Percentiles rank a stretch among this genome's conserved stretches.
Conservation (phyloP, 2,113 vertebrate genomes). For the Lepidothrix coronata region DNA sequence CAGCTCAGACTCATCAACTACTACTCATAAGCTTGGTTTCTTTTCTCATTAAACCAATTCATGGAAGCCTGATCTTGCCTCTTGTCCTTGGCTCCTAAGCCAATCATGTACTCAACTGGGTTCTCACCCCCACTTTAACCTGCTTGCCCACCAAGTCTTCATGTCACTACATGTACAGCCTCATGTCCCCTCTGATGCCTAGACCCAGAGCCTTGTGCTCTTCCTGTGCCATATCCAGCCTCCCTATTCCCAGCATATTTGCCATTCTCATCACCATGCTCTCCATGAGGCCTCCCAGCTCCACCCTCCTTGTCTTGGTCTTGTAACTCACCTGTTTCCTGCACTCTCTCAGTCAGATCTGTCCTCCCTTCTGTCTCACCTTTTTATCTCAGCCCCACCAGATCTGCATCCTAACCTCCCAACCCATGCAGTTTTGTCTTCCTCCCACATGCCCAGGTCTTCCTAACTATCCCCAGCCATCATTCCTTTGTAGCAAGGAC, state of each 20-base stretch:
- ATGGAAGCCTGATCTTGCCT: not conserved
- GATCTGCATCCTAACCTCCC: not conserved
- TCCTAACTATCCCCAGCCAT: not conserved
- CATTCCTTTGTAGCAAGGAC: rapidly evolving
- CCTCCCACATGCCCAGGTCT: not conserved
- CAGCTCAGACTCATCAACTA: not conserved
- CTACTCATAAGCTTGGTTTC: not conserved
- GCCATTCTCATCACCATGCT: rapidly evolving
- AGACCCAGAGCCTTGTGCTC: not conserved
- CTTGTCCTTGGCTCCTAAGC: not conserved
- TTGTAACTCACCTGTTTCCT: not conserved
- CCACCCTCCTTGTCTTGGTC: not conserved
- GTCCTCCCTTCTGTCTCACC: not conserved
- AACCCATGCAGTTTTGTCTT: rapidly evolving
- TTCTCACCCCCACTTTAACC: not conserved
- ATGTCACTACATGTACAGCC: not conserved
- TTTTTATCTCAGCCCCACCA: not conserved
- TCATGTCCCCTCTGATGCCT: not conserved
- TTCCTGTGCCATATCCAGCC: not conserved
- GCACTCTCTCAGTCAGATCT: not conserved
- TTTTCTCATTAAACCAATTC: not conserved
- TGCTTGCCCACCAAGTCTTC: not conserved
- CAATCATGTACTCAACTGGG: not conserved
- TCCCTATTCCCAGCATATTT: not conserved
- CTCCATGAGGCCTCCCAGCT: not conserved